These are phyloP conservation scores for Cecidostiba fungosa DNA, from an alignment of 2,888 invertebrate genomes.

Conservation along the genomic window DNA sequence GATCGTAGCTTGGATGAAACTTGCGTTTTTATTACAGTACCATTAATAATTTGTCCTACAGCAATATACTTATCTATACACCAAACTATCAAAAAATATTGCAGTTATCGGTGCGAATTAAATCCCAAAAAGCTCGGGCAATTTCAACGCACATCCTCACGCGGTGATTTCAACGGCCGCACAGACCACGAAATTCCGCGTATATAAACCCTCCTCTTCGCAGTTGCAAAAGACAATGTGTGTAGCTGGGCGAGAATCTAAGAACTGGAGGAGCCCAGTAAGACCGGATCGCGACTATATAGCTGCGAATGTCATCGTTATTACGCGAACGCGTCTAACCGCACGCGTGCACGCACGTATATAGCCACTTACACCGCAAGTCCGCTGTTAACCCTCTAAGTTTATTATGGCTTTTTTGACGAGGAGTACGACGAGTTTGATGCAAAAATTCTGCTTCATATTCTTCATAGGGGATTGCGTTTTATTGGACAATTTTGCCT, in stretches of 20 bases:
- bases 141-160: background rate
- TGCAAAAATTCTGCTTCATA: background rate
- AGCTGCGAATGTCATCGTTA: background rate
- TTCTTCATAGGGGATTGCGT: background rate
- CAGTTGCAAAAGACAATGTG: background rate
- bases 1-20: background rate
- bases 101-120: too few relatives aligned
- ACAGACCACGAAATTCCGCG: background rate
- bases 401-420: background rate
- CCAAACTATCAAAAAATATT: background rate
- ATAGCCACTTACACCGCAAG: background rate
- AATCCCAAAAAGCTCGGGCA: background rate
- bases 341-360: background rate
- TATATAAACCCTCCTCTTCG: background rate
- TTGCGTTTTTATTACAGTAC: background rate
- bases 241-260: background rate
- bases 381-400: background rate
- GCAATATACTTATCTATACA: background rate
- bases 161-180: background rate
- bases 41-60: background rate
- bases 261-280: background rate
- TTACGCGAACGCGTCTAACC: background rate
- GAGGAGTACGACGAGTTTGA: background rate
- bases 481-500: background rate
- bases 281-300: background rate